These are phyloP conservation scores for Aplodontia rufa DNA, from an alignment of 2,113 vertebrate genomes.

Conservation along the genomic window DNA sequence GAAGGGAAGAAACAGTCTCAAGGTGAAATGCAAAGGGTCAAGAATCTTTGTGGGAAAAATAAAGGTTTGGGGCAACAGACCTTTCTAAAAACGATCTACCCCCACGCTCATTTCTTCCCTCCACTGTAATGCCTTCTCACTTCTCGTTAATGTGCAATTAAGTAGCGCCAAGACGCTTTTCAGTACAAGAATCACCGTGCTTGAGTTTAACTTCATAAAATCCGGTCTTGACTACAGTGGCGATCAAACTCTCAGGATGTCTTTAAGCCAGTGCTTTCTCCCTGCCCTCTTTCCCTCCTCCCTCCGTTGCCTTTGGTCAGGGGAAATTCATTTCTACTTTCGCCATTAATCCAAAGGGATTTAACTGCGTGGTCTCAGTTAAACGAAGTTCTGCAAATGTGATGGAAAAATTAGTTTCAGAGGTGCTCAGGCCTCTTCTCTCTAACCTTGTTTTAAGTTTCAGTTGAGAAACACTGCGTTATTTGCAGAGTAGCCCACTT, in stretches of 20 bases:
- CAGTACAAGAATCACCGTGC: background rate
- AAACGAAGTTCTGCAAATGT: conserved; percentile 10
- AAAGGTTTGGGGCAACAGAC: background rate
- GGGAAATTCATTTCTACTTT: conserved; percentile 18
- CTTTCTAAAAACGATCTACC: background rate
- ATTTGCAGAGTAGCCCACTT: background rate
- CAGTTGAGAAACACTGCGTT: background rate
- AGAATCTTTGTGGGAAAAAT: conserved; percentile 31
- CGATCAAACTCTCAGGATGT: background rate
- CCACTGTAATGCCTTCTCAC: background rate
- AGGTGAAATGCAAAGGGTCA: conserved; percentile 54
- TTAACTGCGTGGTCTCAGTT: conserved; percentile 36
- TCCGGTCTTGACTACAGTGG: background rate
- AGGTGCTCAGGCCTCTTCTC: background rate
- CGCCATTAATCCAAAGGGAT: background rate
- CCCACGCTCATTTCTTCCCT: background rate
- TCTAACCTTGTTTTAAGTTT: background rate
- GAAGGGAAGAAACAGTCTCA: conserved; percentile 49
- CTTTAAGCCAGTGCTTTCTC: background rate
- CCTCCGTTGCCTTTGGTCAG: background rate
- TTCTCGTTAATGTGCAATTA: background rate
- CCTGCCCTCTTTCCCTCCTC: background rate
- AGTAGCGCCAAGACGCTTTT: background rate
- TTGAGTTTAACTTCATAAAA: background rate
- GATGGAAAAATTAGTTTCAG: conserved; percentile 32